These are phyloP conservation scores for Aphodius sticticus DNA, from an alignment of 2,888 invertebrate genomes.

Conservation along the genomic window DNA sequence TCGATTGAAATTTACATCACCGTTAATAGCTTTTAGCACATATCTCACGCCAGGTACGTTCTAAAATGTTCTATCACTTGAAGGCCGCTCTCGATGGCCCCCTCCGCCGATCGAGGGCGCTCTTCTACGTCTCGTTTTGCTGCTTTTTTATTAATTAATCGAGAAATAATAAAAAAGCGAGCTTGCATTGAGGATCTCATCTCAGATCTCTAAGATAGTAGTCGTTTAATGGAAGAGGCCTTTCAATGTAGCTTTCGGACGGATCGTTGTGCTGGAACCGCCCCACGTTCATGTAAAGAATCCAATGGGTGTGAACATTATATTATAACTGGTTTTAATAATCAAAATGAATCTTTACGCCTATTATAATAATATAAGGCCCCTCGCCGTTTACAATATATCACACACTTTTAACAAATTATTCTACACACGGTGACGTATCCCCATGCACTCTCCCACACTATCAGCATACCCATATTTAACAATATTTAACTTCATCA, in stretches of 20 bases:
- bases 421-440: neutral
- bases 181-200: conserved; percentile 27
- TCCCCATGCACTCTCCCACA: neutral
- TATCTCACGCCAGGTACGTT: conserved; percentile 28
- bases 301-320: conserved; percentile 54
- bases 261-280: conserved; percentile 42
- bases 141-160: neutral
- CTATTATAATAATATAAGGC: conserved; percentile 51
- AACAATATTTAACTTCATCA: neutral
- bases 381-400: conserved; percentile 17
- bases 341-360: conserved; percentile 53
- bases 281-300: conserved; percentile 50
- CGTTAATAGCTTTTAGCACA: conserved; percentile 34
- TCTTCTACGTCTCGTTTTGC: neutral
- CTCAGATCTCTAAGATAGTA: conserved; percentile 30
- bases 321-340: conserved; percentile 55
- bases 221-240: conserved; percentile 13
- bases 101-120: neutral
- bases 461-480: neutral
- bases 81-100: neutral
- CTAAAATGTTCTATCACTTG: conserved; percentile 5
- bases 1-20: conserved; percentile 34
- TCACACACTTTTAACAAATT: conserved; percentile 4
- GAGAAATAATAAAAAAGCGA: conserved; percentile 21
- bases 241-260: conserved; percentile 28